Evolutionary conservation across 2,888 invertebrate genomes (phyloP).

Genomic region (Thymelicus lineola): DNA sequence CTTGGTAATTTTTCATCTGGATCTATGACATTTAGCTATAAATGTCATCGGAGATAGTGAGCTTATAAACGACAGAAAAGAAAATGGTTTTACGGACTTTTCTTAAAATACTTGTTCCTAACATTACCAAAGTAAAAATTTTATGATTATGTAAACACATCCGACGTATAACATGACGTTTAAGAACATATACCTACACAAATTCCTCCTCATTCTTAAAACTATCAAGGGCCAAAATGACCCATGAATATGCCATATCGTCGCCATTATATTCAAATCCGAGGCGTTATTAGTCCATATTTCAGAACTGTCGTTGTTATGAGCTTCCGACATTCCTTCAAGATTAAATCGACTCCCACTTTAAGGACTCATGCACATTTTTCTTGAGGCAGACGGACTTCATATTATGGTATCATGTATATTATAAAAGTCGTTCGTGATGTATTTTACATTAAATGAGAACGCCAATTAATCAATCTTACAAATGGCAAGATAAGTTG

Average conservation of each 20-base stretch:
- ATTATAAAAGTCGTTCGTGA: too few species aligned
- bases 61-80: too few species aligned
- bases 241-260: slow-evolving; percentile 37
- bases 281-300: slow-evolving; percentile 74
- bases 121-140: too few species aligned
- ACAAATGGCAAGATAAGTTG: background rate
- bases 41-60: too few species aligned
- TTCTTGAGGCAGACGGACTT: background rate
- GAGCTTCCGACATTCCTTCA: slow-evolving; percentile 68
- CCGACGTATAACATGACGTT: too few species aligned
- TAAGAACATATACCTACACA: too few species aligned
- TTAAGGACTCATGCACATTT: slow-evolving; percentile 18
- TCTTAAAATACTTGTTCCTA: too few species aligned
- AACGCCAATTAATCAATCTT: background rate
- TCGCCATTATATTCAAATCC: slow-evolving; percentile 64
- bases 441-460: too few species aligned
- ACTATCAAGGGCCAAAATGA: background rate
- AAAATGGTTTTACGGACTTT: too few species aligned
- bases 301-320: slow-evolving; percentile 67
- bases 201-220: too few species aligned
- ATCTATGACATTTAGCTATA: background rate
- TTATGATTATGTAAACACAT: too few species aligned
- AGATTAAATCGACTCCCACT: slow-evolving; percentile 69
- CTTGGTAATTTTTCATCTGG: slow-evolving; percentile 15
- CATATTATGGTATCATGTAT: background rate